A percentile compares a stretch with the other conserved stretches of the same genome.
Evolutionary conservation across 1,140 invertebrate species (phyloP).

Genomic region (Trichomalopsis sarcophagae): DNA sequence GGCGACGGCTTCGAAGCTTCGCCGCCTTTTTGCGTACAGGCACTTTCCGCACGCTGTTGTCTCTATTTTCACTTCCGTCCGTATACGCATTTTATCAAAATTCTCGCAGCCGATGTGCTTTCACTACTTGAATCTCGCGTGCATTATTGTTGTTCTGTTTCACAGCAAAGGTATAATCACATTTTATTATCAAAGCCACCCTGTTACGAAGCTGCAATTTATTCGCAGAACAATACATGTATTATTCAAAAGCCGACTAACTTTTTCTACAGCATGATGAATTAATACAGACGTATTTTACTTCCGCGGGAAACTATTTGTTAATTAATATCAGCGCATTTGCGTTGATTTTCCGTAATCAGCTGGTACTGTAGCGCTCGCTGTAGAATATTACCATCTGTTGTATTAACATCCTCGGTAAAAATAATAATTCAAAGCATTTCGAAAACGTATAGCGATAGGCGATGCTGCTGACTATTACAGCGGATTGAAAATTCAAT

Average conservation of each 20-base stretch:
- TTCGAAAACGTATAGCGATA: neutral
- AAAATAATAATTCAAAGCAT: neutral
- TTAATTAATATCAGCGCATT: neutral
- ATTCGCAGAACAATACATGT: neutral
- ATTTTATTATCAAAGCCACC: too few relatives aligned
- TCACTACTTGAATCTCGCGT: neutral
- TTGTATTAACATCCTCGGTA: neutral
- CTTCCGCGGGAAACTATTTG: neutral
- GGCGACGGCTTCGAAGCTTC: slow-evolving; percentile 46
- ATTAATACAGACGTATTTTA: neutral
- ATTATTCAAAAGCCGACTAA: too few relatives aligned
- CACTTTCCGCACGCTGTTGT: slow-evolving; percentile 36
- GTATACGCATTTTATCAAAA: neutral
- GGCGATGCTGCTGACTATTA: neutral
- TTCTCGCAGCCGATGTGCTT: neutral
- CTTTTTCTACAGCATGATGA: too few relatives aligned
- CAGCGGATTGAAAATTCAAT: neutral
- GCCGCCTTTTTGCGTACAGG: too few relatives aligned
- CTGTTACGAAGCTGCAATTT: neutral
- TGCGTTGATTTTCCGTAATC: too few relatives aligned
- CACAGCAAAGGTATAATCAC: neutral
- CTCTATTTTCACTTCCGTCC: slow-evolving; percentile 48
- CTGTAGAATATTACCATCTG: neutral
- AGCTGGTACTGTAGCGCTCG: too few relatives aligned
- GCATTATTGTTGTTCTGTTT: neutral